Conservation (phyloP, 2,113 vertebrate species). For the Craseonycteris thonglongyai region DNA sequence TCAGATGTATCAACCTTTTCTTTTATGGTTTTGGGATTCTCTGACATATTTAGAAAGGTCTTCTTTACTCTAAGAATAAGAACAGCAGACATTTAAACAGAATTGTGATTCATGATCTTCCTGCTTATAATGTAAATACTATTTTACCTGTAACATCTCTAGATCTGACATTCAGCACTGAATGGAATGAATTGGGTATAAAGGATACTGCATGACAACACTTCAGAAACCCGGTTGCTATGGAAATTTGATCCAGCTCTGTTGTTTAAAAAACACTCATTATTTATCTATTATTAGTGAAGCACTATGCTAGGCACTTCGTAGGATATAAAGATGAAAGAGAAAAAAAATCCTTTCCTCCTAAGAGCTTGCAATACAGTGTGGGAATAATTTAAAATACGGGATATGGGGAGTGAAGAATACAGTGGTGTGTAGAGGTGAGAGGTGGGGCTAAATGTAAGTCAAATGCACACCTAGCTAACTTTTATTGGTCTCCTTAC, state of each 20-base stretch:
- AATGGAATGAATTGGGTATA: neutral
- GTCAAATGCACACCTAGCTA: neutral
- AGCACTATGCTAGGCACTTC: constrained; percentile 25
- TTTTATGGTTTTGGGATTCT: neutral
- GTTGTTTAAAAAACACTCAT: constrained; percentile 19
- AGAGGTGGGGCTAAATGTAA: neutral
- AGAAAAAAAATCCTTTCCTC: neutral
- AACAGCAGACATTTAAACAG: neutral
- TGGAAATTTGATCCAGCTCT: constrained; percentile 44
- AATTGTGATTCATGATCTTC: neutral
- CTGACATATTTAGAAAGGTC: constrained; percentile 5
- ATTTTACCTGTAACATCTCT: neutral
- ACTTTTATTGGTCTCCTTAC: neutral
- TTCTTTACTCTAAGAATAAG: constrained; percentile 12
- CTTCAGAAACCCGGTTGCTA: constrained; percentile 42
- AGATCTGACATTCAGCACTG: constrained; percentile 8
- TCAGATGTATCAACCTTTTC: neutral
- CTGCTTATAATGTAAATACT: neutral
- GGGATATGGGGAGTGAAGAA: neutral
- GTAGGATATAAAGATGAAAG: neutral
- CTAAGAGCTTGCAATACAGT: neutral
- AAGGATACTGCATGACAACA: constrained; percentile 12
- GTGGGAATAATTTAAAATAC: neutral
- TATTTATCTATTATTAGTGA: constrained; percentile 10
- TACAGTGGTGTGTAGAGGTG: neutral